Conservation (phyloP, 1,140 invertebrate genomes). For the Drosophila mojavensis region DNA sequence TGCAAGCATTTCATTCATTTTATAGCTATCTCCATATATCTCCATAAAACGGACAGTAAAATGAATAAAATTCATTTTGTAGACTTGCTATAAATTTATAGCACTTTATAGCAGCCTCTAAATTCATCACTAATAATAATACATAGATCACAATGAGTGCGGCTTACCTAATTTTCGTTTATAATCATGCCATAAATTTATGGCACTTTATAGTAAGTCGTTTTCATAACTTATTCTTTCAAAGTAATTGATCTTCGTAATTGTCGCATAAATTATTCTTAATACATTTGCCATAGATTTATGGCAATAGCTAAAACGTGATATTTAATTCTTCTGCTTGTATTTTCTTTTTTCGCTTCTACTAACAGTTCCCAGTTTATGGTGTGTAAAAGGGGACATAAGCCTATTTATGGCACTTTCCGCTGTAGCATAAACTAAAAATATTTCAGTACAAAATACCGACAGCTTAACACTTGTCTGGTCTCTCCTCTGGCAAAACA, state of each 20-base stretch:
- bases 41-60: too few relatives aligned
- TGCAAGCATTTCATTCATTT: background rate
- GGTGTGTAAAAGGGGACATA: background rate
- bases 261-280: background rate
- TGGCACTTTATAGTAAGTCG: background rate
- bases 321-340: too few relatives aligned
- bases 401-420: conserved; percentile 9
- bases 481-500: conserved; percentile 40
- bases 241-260: background rate
- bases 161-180: background rate
- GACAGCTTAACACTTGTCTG: conserved; percentile 50
- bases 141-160: background rate
- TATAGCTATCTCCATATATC: background rate
- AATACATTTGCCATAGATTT: background rate
- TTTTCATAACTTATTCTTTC: too few relatives aligned
- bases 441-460: conserved; percentile 5
- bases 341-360: background rate
- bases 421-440: background rate
- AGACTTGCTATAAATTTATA: background rate
- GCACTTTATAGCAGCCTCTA: background rate
- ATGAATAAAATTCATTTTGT: too few relatives aligned
- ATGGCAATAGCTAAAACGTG: background rate
- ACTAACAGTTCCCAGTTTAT: background rate
- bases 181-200: background rate
- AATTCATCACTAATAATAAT: background rate